Conservation (phyloP, 2,113 vertebrate species). For the Prochilodus magdalenae region DNA sequence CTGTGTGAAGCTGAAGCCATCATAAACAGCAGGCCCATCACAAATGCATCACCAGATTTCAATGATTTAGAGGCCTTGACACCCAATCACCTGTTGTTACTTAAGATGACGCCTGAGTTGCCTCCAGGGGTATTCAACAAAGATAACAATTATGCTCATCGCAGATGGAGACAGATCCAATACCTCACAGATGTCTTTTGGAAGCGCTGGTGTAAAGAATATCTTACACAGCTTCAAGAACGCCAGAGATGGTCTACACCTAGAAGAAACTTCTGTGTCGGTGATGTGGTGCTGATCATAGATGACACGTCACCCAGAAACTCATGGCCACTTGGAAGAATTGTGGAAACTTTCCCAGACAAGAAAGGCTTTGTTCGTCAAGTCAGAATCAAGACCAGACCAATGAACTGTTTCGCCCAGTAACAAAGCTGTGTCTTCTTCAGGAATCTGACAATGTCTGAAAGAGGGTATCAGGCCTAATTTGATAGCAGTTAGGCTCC, state of each 20-base stretch:
- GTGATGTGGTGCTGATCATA: not conserved
- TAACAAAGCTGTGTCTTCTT: slow-evolving; percentile 53
- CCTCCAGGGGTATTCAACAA: too few relatives aligned
- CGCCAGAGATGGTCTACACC: too few relatives aligned
- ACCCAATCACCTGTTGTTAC: not conserved
- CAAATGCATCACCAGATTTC: not conserved
- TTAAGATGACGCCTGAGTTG: not conserved
- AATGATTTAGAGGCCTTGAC: not conserved
- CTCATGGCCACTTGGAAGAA: too few relatives aligned
- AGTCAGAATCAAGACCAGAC: slow-evolving; percentile 47
- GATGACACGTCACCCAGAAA: not conserved
- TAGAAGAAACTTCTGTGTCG: too few relatives aligned
- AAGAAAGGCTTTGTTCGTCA: slow-evolving; percentile 11
- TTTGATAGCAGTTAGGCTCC: too few relatives aligned
- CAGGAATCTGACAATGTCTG: slow-evolving; percentile 46
- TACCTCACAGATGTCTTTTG: too few relatives aligned
- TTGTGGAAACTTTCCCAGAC: too few relatives aligned
- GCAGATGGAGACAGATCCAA: too few relatives aligned
- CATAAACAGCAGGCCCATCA: not conserved
- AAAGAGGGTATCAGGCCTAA: too few relatives aligned
- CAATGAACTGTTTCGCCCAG: slow-evolving; percentile 33
- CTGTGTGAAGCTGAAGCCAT: not conserved
- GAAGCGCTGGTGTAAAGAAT: too few relatives aligned
- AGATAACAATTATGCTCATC: too few relatives aligned
- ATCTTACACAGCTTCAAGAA: too few relatives aligned